Percentiles rank a stretch among this genome's conserved stretches.
Evolutionary conservation across 2,113 vertebrate genomes (phyloP).

Genomic region (Rhea americana): DNA sequence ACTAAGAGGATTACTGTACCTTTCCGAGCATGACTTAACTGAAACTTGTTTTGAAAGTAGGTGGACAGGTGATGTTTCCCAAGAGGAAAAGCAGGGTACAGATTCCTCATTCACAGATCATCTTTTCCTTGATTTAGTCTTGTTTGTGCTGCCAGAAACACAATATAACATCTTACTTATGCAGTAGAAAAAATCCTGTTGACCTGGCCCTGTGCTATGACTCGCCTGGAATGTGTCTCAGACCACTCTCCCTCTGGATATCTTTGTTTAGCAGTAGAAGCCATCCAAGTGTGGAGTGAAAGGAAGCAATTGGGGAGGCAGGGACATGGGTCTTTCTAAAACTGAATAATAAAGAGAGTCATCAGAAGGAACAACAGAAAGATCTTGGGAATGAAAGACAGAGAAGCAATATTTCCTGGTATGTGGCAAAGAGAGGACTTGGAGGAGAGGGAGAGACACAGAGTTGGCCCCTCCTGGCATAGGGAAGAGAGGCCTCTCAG

Average conservation of each 20-base stretch:
- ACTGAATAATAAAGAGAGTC: not conserved
- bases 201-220: not conserved
- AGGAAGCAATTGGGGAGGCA: not conserved
- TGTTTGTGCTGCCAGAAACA: constrained; percentile 23
- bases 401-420: not conserved
- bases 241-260: not conserved
- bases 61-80: constrained; percentile 59
- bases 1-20: constrained; percentile 52
- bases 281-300: not conserved
- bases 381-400: not conserved
- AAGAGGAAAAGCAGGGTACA: constrained; percentile 1
- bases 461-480: not conserved
- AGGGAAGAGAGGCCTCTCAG: not conserved
- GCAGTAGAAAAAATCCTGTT: not conserved
- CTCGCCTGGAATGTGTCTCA: not conserved
- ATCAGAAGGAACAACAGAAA: not conserved
- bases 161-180: not conserved
- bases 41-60: constrained; percentile 57
- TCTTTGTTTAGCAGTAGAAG: not conserved
- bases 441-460: not conserved
- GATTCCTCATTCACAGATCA: not conserved
- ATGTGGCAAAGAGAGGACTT: not conserved
- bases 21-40: constrained; percentile 60
- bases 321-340: not conserved
- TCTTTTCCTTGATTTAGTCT: not conserved